Percentiles rank a stretch among this genome's conserved stretches.
These are phyloP conservation scores for Archegozetes longisetosus DNA, from an alignment of 1,140 invertebrate species.

Conservation along the genomic window DNA sequence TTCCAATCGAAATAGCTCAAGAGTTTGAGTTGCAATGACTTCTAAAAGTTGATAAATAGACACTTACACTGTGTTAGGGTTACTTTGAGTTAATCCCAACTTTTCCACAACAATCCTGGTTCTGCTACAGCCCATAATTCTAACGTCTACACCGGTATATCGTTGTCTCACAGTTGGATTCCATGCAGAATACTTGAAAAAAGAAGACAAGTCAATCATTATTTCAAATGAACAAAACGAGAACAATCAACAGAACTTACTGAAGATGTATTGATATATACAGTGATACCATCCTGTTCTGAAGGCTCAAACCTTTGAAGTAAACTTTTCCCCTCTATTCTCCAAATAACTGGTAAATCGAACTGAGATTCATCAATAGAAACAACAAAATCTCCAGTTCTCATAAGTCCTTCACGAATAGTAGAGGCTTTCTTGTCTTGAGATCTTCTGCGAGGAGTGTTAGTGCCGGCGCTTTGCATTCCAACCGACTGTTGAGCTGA, in stretches of 20 bases:
- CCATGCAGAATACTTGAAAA: conserved; percentile 21
- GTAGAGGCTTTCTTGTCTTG: conserved; percentile 15
- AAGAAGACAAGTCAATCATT: conserved; percentile 3
- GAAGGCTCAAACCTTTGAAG: conserved; percentile 72
- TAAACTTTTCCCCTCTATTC: conserved; percentile 67
- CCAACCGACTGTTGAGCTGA: neutral
- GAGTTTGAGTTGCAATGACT: neutral
- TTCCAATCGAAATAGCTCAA: neutral
- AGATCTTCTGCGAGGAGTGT: conserved; percentile 15
- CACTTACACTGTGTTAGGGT: conserved; percentile 14
- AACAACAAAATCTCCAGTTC: conserved; percentile 57
- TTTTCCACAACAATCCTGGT: conserved; percentile 20
- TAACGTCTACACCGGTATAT: conserved; percentile 20
- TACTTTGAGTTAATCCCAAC: conserved; percentile 13
- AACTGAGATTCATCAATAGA: conserved; percentile 51
- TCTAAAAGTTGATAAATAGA: neutral
- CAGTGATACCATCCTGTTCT: conserved; percentile 54
- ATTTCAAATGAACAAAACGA: conserved; percentile 17
- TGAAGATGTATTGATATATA: conserved; percentile 70
- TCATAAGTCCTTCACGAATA: conserved; percentile 36
- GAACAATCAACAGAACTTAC: conserved; percentile 35
- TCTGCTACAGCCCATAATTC: conserved; percentile 17
- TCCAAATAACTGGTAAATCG: conserved; percentile 63
- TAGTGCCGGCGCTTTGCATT: conserved; percentile 7
- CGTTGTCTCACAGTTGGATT: conserved; percentile 20